Evolutionary conservation across 2,113 vertebrate species (phyloP).

Genomic region (Ia io): DNA sequence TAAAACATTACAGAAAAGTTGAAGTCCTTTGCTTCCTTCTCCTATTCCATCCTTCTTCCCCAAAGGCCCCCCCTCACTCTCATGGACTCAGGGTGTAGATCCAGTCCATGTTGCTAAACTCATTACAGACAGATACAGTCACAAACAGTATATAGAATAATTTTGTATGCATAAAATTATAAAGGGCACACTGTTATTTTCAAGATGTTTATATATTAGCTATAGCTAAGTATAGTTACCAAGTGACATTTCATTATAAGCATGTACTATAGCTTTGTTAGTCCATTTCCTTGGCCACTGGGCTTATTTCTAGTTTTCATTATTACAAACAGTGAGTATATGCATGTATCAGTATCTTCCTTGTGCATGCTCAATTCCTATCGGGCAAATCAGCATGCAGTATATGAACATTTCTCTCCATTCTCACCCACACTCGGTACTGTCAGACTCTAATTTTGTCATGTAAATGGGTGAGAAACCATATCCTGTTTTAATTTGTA

Average conservation of each 20-base stretch:
- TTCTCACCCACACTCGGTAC: not conserved
- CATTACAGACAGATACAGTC: not conserved
- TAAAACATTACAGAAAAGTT: not conserved
- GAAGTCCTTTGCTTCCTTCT: not conserved
- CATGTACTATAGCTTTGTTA: not conserved
- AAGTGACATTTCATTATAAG: not conserved
- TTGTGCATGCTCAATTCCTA: not conserved
- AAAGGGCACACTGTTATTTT: not conserved
- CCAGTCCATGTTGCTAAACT: not conserved
- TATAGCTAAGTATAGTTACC: not conserved
- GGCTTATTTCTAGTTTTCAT: not conserved
- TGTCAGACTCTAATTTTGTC: not conserved
- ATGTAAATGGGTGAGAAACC: not conserved
- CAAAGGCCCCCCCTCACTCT: not conserved
- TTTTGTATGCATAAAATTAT: not conserved
- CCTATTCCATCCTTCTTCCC: not conserved
- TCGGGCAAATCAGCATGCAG: not conserved
- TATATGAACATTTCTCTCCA: fast-evolving
- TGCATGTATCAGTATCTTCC: not conserved
- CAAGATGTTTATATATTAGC: not conserved
- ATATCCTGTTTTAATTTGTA: not conserved
- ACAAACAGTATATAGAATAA: not conserved
- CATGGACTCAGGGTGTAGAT: not conserved
- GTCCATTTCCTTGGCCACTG: not conserved
- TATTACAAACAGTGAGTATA: not conserved